These are phyloP conservation scores for Pasiphila rectangulata DNA, from an alignment of 2,888 invertebrate genomes.

Conservation along the genomic window DNA sequence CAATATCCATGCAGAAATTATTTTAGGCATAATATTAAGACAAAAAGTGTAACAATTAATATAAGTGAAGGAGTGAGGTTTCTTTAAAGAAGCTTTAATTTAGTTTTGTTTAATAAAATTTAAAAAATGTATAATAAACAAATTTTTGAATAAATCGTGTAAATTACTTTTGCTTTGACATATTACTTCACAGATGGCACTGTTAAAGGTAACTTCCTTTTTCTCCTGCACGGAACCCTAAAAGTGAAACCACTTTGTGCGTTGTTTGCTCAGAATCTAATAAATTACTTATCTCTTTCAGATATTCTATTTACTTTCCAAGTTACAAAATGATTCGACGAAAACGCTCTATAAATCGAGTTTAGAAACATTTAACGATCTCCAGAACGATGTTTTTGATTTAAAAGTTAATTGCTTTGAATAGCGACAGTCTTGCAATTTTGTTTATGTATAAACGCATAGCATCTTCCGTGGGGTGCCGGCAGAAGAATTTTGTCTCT, in stretches of 20 bases:
- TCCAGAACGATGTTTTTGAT: constrained; percentile 1
- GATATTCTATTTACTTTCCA: constrained; percentile 10
- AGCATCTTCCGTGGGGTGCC: too few relatives aligned
- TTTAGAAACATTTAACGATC: constrained; percentile 8
- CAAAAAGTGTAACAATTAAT: too few relatives aligned
- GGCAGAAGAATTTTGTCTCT: too few relatives aligned
- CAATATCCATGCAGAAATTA: too few relatives aligned
- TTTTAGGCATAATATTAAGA: too few relatives aligned
- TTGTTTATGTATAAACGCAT: background rate
- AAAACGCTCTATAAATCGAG: constrained; percentile 3
- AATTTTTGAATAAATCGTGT: background rate
- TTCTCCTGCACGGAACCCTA: background rate
- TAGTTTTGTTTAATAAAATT: too few relatives aligned
- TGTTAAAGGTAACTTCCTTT: too few relatives aligned
- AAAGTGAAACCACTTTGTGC: constrained; percentile 1
- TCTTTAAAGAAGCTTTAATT: too few relatives aligned
- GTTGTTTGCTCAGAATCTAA: constrained; percentile 12
- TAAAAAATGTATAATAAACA: too few relatives aligned
- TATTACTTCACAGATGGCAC: too few relatives aligned
- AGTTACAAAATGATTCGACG: constrained; percentile 1
- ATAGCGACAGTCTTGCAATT: constrained; percentile 2
- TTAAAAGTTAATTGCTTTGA: constrained; percentile 11
- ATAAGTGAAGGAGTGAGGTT: too few relatives aligned
- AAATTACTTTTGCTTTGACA: too few relatives aligned
- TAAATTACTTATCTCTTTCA: constrained; percentile 14